Conservation (phyloP, 2,888 invertebrate species). For the Dexiosoma caninum region DNA sequence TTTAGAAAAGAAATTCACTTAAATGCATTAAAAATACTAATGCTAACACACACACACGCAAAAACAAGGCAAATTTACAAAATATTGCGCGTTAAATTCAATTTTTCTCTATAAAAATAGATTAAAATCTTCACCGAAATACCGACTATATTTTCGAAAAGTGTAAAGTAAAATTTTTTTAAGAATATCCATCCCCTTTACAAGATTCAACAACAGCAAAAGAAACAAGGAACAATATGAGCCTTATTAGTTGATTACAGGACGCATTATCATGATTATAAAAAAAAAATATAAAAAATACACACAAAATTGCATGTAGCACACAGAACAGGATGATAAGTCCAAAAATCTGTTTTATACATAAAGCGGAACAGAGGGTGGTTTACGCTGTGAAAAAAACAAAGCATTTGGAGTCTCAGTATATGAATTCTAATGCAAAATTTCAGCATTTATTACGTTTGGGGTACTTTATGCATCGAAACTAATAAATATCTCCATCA, state of each 20-base stretch:
- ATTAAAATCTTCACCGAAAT: constrained; percentile 51
- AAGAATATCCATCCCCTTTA: constrained; percentile 66
- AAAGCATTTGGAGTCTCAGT: constrained; percentile 4
- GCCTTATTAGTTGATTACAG: constrained; percentile 79
- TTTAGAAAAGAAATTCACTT: constrained; percentile 53
- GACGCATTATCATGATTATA: constrained; percentile 79
- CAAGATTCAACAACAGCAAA: constrained; percentile 39
- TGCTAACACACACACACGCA: constrained; percentile 30
- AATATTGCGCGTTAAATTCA: constrained; percentile 76
- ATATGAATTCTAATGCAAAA: background rate
- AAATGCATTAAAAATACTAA: constrained; percentile 24
- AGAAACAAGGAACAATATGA: constrained; percentile 65
- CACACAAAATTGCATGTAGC: constrained; percentile 45
- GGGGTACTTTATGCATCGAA: constrained; percentile 55
- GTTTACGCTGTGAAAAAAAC: background rate
- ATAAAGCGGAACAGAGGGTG: constrained; percentile 5
- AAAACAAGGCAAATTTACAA: constrained; percentile 62
- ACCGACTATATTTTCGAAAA: background rate
- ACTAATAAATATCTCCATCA: constrained; percentile 51
- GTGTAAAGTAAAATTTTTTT: constrained; percentile 12
- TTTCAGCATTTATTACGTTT: constrained; percentile 21
- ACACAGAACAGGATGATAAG: constrained; percentile 44
- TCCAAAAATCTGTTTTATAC: constrained; percentile 20
- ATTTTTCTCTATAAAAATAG: constrained; percentile 69
- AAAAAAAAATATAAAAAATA: constrained; percentile 68